Base-by-base conservation (phyloP, 2,888 invertebrate species). In the Archaeoteleia sp. region DNA sequence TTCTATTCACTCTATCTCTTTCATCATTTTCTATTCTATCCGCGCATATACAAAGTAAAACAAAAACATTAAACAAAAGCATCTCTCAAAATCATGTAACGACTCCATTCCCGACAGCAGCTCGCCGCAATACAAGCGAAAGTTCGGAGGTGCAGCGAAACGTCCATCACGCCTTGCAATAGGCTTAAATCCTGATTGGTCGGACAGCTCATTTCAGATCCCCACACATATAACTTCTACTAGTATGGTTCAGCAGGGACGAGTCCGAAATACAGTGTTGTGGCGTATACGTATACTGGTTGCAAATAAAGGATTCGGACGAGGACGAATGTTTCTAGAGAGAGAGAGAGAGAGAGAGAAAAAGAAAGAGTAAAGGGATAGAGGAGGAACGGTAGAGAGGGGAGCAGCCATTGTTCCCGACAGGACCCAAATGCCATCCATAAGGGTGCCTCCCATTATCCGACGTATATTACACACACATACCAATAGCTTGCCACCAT, bases 241-340 rank as follows among this genome's bases (percentile, higher is more conserved):
- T n/a, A n/a, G n/a, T n/a, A n/a, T n/a, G n/a, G n/a, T n/a, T n/a
- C 49, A 34, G 35, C 43, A 53, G 37, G 20, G 20, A 14, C 15
- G 14, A 12, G 8, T 23, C 32, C 9, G 25, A 23, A 23, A 43
- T 12, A 13, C 15, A 14, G 42, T 49, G 51, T 60, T 70, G 55
- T 42, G 43, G 32, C 29, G 42, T 45, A 49, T 25, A 55, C 40
- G 37, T 48, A 57, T 60, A 68, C 67, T 65, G 72, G 71, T 72
- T 72, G 70, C 78, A 76, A 84, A 84, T 83, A 83, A 82, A 83
- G 81, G 83, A 84, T 82, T 84, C 79, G 77, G 78, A 82, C 80
- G 79, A 82, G 81, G 82, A 84, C 80, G 78, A 77, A 81, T 80
- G 78, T 71, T 69, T 62, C 66, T 67, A 72, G 74, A 29, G 67